Base-by-base conservation (phyloP, 1,140 invertebrate species). In the Bombus impatiens region DNA sequence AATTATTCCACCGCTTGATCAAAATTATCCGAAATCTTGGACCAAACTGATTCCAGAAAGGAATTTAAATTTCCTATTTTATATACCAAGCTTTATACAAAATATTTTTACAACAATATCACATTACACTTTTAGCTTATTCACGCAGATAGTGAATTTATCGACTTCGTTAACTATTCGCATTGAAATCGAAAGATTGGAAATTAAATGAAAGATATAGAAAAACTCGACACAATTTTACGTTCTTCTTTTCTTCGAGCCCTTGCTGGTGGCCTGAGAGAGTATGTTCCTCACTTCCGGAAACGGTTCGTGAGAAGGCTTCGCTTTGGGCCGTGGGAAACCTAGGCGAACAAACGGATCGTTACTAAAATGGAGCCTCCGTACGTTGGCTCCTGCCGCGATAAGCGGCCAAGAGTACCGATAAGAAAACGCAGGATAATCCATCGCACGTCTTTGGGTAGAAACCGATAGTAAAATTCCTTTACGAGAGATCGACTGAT, bases 391-490 rank as follows among this genome's bases (percentile, higher is more conserved):
- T 81, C 35, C 40, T 80, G 65, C 71, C 32, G 22, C 37, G 59
- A 72, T 76, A 78, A 67, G 1, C 40, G 15, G 28, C 44, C 18
- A 75, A n/a, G 47, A 71, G 67, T 71, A 68, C 32, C 40, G 78
- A 72, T 86, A 82, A 81, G 47, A 65, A 78, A 68, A 62, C 6
- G 37, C 4, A 35, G 35, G 42, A 71, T 84, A 84, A 88, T 86
- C 35, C 32, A 42, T 76, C 84, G 76, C 53, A 18, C 44, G 10
- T 37, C 67, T 40, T 13, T 47, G n/a, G 28, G 10, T 47, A 32
- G 74, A 79, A 42, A 40, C 62, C 15, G 42, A 75, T 18, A 37
- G 35, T 89, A 88, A 88, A 89, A 86, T 88, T 86, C 78, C 65
- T 86, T 89, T 86, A 86, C 67, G 76, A 65, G 47, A 22, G 42